Evolutionary conservation across 64 coral and sea anemone genomes (phyloP).

Genomic region (Anthopleura sola): DNA sequence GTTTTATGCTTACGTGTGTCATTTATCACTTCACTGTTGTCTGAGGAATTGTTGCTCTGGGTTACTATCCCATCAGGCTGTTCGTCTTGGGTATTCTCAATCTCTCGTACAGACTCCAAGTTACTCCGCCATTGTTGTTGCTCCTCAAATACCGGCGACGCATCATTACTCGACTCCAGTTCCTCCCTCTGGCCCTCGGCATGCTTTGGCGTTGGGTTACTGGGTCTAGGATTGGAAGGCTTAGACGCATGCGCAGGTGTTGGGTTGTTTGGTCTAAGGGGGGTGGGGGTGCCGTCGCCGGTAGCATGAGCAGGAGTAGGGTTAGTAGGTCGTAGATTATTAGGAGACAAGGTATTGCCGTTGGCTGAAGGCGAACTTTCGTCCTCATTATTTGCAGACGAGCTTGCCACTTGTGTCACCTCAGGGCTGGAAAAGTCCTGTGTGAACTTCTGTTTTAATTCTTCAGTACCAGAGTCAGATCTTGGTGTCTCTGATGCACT

Average conservation of each 20-base stretch:
- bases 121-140: slow-evolving; percentile 66
- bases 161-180: slow-evolving; percentile 12
- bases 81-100: slow-evolving; percentile 11
- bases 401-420: background rate
- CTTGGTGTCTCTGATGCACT: slow-evolving; percentile 63
- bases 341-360: slow-evolving; percentile 45
- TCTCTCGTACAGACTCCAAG: slow-evolving; percentile 62
- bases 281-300: slow-evolving; percentile 75
- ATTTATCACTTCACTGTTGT: background rate
- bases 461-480: background rate
- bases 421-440: slow-evolving; percentile 28
- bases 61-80: slow-evolving; percentile 23
- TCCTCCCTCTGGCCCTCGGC: slow-evolving; percentile 28
- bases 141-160: slow-evolving; percentile 38
- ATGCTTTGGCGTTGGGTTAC: slow-evolving; percentile 77
- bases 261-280: slow-evolving; percentile 75
- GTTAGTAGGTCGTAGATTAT: slow-evolving; percentile 80
- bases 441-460: background rate
- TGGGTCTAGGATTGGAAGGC: slow-evolving; percentile 58
- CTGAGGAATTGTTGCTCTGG: background rate
- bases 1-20: slow-evolving; percentile 14
- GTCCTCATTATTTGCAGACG: slow-evolving; percentile 19
- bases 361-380: slow-evolving; percentile 8
- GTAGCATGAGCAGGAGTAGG: slow-evolving; percentile 92
- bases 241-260: slow-evolving; percentile 76